Conservation (phyloP, 2,888 invertebrate species). For the Ischnus inquisitorius region DNA sequence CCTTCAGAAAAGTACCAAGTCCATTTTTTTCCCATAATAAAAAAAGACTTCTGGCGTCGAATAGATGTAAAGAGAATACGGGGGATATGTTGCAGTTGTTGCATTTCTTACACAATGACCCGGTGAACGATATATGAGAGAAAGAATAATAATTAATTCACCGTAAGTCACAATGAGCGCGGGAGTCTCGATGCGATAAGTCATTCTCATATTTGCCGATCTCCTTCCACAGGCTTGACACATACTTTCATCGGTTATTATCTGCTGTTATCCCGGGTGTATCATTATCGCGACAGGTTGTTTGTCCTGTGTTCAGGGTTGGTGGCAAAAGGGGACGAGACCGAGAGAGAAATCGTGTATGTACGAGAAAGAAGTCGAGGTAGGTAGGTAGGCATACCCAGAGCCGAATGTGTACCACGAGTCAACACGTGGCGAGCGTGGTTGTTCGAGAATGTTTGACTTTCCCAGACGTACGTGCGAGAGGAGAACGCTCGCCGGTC, state of each 20-base stretch:
- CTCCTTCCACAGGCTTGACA: constrained; percentile 28
- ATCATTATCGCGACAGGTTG: constrained; percentile 84
- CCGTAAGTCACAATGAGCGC: background rate
- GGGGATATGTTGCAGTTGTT: background rate
- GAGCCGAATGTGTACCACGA: constrained; percentile 81
- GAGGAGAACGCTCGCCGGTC: constrained; percentile 73
- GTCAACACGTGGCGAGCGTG: constrained; percentile 82
- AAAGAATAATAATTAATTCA: constrained; percentile 24
- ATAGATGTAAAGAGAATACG: background rate
- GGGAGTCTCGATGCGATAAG: constrained; percentile 23
- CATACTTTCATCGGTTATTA: constrained; percentile 57
- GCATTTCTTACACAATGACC: background rate
- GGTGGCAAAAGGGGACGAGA: constrained; percentile 62
- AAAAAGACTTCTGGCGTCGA: background rate
- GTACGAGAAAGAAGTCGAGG: constrained; percentile 63
- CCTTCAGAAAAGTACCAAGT: background rate
- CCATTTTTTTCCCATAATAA: background rate
- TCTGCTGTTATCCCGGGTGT: constrained; percentile 74
- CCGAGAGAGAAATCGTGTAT: constrained; percentile 29
- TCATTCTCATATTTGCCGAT: constrained; percentile 44
- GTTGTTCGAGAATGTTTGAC: constrained; percentile 84
- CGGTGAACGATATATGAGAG: background rate
- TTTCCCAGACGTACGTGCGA: constrained; percentile 82
- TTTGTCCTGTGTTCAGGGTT: constrained; percentile 77
- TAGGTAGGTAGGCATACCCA: constrained; percentile 69